A percentile compares a stretch with the other conserved stretches of the same genome.
Conservation (phyloP, 2,888 invertebrate genomes). For the Cynaeus angustus region DNA sequence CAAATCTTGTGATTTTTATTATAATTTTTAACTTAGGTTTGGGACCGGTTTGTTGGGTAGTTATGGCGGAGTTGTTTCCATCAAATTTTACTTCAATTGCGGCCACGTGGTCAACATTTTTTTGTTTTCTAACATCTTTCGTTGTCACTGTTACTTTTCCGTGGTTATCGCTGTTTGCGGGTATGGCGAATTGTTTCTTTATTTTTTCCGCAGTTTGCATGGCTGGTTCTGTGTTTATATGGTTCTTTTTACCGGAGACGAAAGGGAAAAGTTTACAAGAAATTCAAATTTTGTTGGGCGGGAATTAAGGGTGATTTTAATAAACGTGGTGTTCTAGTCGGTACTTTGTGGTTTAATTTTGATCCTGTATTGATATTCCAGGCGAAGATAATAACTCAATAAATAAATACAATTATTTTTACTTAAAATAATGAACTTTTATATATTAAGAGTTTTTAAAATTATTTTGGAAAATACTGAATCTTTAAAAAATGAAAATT, state of each 20-base stretch:
- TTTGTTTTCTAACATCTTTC: conserved; percentile 71
- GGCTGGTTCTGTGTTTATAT: conserved; percentile 23
- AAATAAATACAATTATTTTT: too few relatives aligned
- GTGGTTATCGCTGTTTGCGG: neutral
- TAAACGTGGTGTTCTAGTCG: neutral
- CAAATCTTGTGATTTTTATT: conserved; percentile 81
- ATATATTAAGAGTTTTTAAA: too few relatives aligned
- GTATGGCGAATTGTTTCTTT: conserved; percentile 33
- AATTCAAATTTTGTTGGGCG: neutral
- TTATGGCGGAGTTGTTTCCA: conserved; percentile 88
- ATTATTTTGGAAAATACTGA: too few relatives aligned
- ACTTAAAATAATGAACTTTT: too few relatives aligned
- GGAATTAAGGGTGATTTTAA: neutral
- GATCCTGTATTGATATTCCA: too few relatives aligned
- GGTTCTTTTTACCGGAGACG: conserved; percentile 31
- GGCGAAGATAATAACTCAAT: too few relatives aligned
- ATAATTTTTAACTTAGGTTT: conserved; percentile 81
- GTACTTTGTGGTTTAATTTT: neutral
- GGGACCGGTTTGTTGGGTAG: conserved; percentile 87
- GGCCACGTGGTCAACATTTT: conserved; percentile 49
- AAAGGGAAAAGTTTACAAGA: conserved; percentile 37
- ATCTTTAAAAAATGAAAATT: too few relatives aligned
- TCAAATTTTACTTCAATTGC: conserved; percentile 83
- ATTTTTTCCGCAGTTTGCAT: conserved; percentile 14
- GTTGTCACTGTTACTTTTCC: conserved; percentile 76